Evolutionary conservation across 2,888 invertebrate species (phyloP).

Genomic region (Euproctis similis): DNA sequence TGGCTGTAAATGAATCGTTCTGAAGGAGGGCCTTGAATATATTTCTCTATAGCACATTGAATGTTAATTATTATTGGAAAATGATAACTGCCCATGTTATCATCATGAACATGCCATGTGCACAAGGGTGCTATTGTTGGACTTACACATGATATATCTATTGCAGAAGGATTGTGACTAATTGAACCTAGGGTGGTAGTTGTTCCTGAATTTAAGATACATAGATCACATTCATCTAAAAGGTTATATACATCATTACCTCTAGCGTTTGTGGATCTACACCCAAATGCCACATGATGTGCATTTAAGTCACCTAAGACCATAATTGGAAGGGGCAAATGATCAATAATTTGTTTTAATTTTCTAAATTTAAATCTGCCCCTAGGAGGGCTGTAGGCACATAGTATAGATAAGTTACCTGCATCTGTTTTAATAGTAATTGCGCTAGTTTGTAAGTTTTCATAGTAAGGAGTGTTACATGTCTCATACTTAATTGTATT

Average conservation of each 20-base stretch:
- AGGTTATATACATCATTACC: too few relatives aligned
- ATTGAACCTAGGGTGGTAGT: too few relatives aligned
- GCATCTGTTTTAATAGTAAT: background rate
- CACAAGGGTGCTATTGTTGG: too few relatives aligned
- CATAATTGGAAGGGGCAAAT: constrained; percentile 2
- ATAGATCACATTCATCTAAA: too few relatives aligned
- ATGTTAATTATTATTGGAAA: too few relatives aligned
- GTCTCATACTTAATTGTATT: background rate
- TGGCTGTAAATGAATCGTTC: too few relatives aligned
- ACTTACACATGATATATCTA: too few relatives aligned
- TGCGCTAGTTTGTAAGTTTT: background rate
- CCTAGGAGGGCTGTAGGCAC: background rate
- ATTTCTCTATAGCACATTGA: background rate
- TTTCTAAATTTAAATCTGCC: constrained; percentile 1
- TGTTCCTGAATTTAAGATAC: too few relatives aligned
- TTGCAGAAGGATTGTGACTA: too few relatives aligned
- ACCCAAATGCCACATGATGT: constrained; percentile 4
- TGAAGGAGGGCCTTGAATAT: too few relatives aligned
- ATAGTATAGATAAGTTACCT: background rate
- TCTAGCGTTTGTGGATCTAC: too few relatives aligned
- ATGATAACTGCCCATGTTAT: background rate
- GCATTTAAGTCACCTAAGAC: constrained; percentile 5
- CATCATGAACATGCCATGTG: too few relatives aligned
- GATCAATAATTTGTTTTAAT: background rate
- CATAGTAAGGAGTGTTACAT: background rate